Conservation (phyloP, 1,140 invertebrate genomes). For the Drosophila subobscura region DNA sequence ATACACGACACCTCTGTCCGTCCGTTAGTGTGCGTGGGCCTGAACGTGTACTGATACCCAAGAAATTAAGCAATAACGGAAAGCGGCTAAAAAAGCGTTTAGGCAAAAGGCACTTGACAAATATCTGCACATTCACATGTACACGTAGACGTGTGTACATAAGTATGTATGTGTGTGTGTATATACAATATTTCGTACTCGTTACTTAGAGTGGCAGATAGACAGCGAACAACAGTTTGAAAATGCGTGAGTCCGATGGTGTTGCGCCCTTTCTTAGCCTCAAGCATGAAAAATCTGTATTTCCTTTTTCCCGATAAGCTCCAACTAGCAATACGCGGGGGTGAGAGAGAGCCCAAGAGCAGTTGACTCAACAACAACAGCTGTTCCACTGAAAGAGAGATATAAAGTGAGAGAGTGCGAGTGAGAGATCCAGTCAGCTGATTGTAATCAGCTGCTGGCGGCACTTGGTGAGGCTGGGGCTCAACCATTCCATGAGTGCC, state of each 20-base stretch:
- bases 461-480: too few relatives aligned
- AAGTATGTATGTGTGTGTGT: neutral
- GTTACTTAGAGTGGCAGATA: too few relatives aligned
- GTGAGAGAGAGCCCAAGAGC: too few relatives aligned
- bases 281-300: too few relatives aligned
- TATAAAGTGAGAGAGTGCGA: neutral
- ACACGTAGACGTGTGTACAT: neutral
- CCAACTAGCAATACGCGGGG: too few relatives aligned
- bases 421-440: neutral
- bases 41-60: constrained; percentile 22
- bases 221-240: constrained; percentile 9
- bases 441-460: too few relatives aligned
- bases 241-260: constrained; percentile 24
- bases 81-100: constrained; percentile 33
- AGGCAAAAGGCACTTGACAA: constrained; percentile 44
- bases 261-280: neutral
- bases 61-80: constrained; percentile 50
- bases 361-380: neutral
- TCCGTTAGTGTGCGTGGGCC: neutral
- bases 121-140: constrained; percentile 8
- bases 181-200: neutral
- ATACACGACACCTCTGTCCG: constrained; percentile 7
- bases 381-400: neutral
- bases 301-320: too few relatives aligned
- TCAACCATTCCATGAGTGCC: too few relatives aligned